Base-by-base conservation (phyloP, 2,888 invertebrate species). In the Chymomyza fuscimana region DNA sequence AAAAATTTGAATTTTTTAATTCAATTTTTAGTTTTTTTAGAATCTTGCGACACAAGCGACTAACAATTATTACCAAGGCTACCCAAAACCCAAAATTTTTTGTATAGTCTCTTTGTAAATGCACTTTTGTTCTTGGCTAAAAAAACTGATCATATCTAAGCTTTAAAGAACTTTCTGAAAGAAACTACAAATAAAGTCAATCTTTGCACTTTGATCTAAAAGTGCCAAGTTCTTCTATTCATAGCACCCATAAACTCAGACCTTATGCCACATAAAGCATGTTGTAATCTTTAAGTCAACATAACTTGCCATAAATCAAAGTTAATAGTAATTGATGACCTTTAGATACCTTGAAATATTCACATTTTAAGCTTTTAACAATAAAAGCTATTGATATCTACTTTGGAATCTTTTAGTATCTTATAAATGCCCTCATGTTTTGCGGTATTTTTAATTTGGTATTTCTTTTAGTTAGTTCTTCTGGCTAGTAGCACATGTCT, bases 401-500 rank as follows among this genome's bases (percentile, higher is more conserved):
- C 22, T 22, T 25, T 32, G 32, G 25, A 25, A n/a, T 15, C 59
- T 59, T 10, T 59, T 25, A 10, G 40, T 46, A 46, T 46, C 12
- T 46, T 10, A 5, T 10, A 7, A 40, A 22, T 56, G n/a, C 22
- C 22, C 22, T 9, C 56, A 22, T 15, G 10, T 40, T 40, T 40
- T 15, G 12, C 32, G 10, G 36, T 63, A 9, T 58, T 64, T 68
- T 36, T 61, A 12, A 46, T 46, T 46, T 22, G 32, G n/a, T 65
- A 19, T 46, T 12, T 61, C 25, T 63, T 63, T 19, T 65, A 10
- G 15, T 63, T 50, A 65, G 69, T 63, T 65, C 25, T 60, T 70
- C 77, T 72, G 69, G 54, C 72, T 71, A 59, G 67, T 68, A 67
- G 73, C 78, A 75, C 40, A 46, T 46, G 40, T 10, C 12, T 46